Evolutionary conservation across 2,797 vertebrate genomes (phyloP), one percentile per base, ranked within the genome.

Genomic region (Eleutherodactylus coqui): DNA sequence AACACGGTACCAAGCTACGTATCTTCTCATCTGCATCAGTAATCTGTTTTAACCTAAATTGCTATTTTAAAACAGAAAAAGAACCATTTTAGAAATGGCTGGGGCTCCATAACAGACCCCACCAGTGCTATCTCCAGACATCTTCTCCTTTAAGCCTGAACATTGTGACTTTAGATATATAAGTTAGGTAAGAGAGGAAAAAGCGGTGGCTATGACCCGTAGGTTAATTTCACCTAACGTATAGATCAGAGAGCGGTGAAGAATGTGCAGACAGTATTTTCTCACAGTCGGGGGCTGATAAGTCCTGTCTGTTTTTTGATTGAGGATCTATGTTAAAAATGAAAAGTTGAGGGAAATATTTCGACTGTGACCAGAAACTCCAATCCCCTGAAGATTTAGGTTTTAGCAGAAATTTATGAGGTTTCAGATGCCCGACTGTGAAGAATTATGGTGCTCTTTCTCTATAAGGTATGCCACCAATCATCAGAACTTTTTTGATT

Each of bases 341-440:
- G 24, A 10, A 70, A 70, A n/a, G 21, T 70, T 43, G 43, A 70
- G 67, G 9, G 67, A 70, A 70, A 41, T 70, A 70, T 70, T 70
- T 70, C 24, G 36, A n/a, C 67, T 70, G 67, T 70, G 67, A 70
- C 67, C 67, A 70, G 67, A 70, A 70, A 70, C 36, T 70, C 21
- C 67, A 70, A 70, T 70, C 67, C 38, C 14, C 36, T 11, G 9
- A n/a, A 70, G 67, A 43, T 43, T 70, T 70, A 70, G 67, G 67
- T 70, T 70, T 69, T 70, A 70, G 67, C 38, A 70, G 38, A 70
- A 70, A 70, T 70, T 41, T 70, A 70, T 43, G 67, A 41, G 67
- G 38, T 75, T 51, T 41, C 38, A 70, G 67, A 70, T 13, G 21
- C n/a, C 36, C 43, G 32, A 78, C 45, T 53, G 32, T 53, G 51